Conservation (phyloP, 2,113 vertebrate genomes). For the Glaucidium brasilianum region DNA sequence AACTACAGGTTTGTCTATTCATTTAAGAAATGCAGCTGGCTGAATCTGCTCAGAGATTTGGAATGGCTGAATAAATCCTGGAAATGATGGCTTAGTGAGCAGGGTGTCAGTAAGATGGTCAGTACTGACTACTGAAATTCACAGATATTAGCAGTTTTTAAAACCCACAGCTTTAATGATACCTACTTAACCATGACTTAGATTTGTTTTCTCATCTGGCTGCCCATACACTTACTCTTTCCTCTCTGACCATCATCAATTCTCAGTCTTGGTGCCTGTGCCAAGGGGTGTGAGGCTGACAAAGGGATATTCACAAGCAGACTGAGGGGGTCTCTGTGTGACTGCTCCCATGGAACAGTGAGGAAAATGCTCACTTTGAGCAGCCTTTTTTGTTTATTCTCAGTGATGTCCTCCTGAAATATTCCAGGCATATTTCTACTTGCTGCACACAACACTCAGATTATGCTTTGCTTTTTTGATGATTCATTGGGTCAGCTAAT, state of each 20-base stretch:
- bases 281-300: background rate
- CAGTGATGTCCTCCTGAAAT: background rate
- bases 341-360: background rate
- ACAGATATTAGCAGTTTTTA: background rate
- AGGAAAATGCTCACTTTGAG: background rate
- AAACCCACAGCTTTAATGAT: background rate
- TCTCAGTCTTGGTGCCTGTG: background rate
- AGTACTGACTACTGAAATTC: background rate
- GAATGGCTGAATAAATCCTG: background rate
- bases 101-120: background rate
- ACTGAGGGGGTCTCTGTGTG: background rate
- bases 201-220: background rate
- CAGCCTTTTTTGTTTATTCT: background rate
- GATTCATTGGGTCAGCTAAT: background rate
- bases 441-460: background rate
- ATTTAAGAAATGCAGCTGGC: background rate
- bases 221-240: background rate
- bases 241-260: background rate
- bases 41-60: background rate
- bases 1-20: background rate
- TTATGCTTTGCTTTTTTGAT: background rate
- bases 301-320: background rate
- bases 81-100: background rate
- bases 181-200: background rate
- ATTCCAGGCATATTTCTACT: background rate